Evolutionary conservation across 2,888 invertebrate genomes (phyloP), one percentile per base, ranked within the genome.

Genomic region (Drosophila mettleri): DNA sequence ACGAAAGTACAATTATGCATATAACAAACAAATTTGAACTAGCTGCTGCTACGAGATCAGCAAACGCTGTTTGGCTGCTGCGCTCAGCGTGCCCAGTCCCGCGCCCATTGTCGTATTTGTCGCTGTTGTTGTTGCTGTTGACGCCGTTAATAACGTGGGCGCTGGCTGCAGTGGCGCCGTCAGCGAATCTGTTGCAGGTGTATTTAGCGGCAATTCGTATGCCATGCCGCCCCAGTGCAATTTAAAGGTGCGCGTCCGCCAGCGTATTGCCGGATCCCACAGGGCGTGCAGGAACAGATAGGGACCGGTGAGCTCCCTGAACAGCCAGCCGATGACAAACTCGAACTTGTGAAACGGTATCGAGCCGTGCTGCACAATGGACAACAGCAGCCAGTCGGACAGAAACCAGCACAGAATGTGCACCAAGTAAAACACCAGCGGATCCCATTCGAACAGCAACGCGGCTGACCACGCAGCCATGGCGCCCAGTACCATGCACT

Each of bases 221-320:
- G 98, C 98, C 48, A 96, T 93, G 34, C 99, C 99, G 72, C 99
- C 99, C 99, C 99, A 99, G 85, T 96, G 95, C 71, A 99, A 94
- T 91, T 96, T 95, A 93, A 97, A 99, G 82, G 95, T 95, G 89
- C 98, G 95, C 89, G 97, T 96, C 89, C 99, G 94, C 99, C 99
- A 99, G 91, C 95, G 95, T 88, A 99, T 98, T 72, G 96, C 95
- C 0, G 98, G 97, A 92, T 96, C 95, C 89, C 96, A 94, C 60
- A 99, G 93, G 36, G 99, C 98, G 88, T 95, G 95, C 36, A 97
- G 93, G 92, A 98, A 97, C 72, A 98, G 94, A 90, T 97, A 96
- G 4, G 98, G 97, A 71, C 98, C 97, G 81, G 96, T 96, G 53
- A 95, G 94, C 93, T 99, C 99, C 72, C 98, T 95, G 93, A 98